A percentile compares a stretch with the other conserved stretches of the same genome.
phyloP scores from a whole-genome alignment of 2,113 vertebrate species.

The Acinonyx jubatus region DNA sequence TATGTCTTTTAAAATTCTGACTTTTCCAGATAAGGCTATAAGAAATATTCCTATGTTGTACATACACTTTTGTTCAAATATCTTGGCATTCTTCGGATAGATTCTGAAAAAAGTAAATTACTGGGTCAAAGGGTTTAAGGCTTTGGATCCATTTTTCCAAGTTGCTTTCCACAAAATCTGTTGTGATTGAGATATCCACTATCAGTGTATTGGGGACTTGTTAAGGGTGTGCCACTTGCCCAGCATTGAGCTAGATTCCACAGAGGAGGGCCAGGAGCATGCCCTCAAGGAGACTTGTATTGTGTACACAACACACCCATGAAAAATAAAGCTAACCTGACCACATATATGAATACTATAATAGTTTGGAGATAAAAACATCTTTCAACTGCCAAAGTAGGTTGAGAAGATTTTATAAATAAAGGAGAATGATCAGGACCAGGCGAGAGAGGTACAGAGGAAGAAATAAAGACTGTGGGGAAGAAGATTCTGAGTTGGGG shows the following conservation, averaged over 20 bases:
- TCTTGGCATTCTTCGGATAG: neutral
- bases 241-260: neutral
- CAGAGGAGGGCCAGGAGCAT: neutral
- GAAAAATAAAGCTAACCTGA: neutral
- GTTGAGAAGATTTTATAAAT: neutral
- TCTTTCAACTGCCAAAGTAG: neutral
- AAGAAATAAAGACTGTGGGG: neutral
- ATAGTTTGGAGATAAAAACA: neutral
- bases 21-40: neutral
- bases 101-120: neutral
- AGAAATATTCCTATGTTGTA: neutral
- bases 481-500: neutral
- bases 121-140: neutral
- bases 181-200: neutral
- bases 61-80: neutral
- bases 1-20: slow-evolving; percentile 11
- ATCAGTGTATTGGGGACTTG: too few relatives aligned
- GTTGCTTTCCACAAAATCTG: neutral
- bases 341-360: neutral
- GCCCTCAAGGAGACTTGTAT: neutral
- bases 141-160: slow-evolving; percentile 21
- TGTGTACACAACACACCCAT: neutral
- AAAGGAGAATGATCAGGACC: neutral
- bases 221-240: neutral
- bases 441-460: neutral